Conservation (phyloP, 2,113 vertebrate species). For the Ardeotis arabs region DNA sequence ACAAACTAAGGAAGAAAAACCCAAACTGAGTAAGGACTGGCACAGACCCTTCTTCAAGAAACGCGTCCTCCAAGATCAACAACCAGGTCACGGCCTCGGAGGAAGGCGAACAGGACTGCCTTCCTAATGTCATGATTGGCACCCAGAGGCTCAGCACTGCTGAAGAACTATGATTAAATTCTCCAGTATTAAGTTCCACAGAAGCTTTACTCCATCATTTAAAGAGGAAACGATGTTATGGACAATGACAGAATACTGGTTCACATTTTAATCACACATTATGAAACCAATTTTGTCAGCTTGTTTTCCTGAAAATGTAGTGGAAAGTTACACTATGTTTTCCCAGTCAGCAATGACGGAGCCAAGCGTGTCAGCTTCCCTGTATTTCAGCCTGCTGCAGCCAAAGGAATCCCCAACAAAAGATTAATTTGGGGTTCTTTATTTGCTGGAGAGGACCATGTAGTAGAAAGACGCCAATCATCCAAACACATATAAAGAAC, state of each 20-base stretch:
- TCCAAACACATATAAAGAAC: background rate
- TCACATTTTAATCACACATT: background rate
- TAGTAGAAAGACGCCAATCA: background rate
- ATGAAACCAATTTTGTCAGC: background rate
- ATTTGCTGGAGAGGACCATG: background rate
- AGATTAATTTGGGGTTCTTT: background rate
- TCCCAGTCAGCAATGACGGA: background rate
- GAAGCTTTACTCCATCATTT: background rate
- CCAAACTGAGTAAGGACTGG: rapidly evolving
- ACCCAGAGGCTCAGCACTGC: rapidly evolving
- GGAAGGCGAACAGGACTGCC: background rate
- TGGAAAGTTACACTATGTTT: background rate
- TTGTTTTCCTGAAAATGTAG: background rate
- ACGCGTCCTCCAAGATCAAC: background rate
- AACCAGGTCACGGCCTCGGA: background rate
- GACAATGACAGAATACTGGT: background rate
- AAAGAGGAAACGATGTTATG: background rate
- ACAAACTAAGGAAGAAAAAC: background rate
- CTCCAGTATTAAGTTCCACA: background rate
- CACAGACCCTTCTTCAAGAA: background rate
- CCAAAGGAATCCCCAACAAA: background rate
- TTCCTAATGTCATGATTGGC: no score
- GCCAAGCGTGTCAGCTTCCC: no score
- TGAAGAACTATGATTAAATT: background rate
- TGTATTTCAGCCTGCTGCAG: background rate